These are phyloP conservation scores for Perdita meconis DNA, from an alignment of 2,888 invertebrate genomes.

Conservation along the genomic window DNA sequence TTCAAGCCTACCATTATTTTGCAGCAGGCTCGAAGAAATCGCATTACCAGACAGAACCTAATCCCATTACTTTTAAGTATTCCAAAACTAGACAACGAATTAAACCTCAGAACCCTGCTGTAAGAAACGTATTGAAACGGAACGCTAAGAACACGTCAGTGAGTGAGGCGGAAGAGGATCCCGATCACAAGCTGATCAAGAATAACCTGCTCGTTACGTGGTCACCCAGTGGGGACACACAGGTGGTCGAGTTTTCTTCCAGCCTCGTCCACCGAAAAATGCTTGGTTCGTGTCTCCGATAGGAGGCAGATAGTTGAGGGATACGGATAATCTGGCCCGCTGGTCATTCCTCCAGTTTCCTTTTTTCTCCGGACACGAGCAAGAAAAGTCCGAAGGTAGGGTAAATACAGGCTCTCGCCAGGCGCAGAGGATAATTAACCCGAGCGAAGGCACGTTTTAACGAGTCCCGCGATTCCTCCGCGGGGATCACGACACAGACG, in stretches of 20 bases:
- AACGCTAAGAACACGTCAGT: not conserved
- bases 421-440: conserved; percentile 63
- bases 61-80: too few relatives aligned
- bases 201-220: conserved; percentile 1
- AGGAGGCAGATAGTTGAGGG: conserved; percentile 31
- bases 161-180: not conserved
- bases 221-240: not conserved
- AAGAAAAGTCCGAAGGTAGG: conserved; percentile 38
- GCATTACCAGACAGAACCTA: too few relatives aligned
- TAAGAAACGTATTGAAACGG: too few relatives aligned
- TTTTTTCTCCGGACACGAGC: conserved; percentile 7
- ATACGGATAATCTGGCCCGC: conserved; percentile 37
- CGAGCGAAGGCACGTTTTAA: conserved; percentile 63
- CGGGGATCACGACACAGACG: conserved; percentile 65
- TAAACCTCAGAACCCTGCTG: too few relatives aligned
- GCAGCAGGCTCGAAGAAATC: too few relatives aligned
- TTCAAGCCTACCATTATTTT: too few relatives aligned
- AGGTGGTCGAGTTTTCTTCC: conserved; percentile 13
- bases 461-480: conserved; percentile 72
- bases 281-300: conserved; percentile 39
- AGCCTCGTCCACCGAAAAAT: conserved; percentile 13
- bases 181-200: not conserved
- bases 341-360: conserved; percentile 21
- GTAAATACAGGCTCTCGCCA: conserved; percentile 59
- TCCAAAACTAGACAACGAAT: too few relatives aligned